Conservation (phyloP, 2,113 vertebrate species). For the Apodemus speciosus region DNA sequence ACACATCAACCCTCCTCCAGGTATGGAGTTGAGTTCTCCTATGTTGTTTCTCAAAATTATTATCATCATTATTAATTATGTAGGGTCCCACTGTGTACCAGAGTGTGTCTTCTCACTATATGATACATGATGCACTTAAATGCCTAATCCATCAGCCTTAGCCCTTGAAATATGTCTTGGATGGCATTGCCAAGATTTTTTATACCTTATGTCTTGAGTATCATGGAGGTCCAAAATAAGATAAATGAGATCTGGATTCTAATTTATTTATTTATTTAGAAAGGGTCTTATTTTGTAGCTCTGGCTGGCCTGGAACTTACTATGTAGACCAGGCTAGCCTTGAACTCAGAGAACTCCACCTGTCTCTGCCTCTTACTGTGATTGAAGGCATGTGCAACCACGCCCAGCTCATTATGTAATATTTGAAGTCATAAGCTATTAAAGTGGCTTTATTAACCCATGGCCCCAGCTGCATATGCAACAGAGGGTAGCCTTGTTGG, state of each 20-base stretch:
- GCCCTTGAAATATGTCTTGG: neutral
- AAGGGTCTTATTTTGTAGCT: neutral
- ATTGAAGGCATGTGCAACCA: neutral
- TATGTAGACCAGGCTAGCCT: neutral
- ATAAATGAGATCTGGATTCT: conserved; percentile 25
- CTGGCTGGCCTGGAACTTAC: neutral
- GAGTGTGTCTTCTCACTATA: neutral
- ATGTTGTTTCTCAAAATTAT: conserved; percentile 18
- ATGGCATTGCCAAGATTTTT: neutral
- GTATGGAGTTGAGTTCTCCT: conserved; percentile 79
- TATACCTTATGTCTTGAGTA: neutral
- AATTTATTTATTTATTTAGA: neutral
- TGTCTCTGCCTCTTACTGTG: neutral
- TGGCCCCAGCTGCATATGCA: no score
- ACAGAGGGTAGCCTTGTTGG: no score
- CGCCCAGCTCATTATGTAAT: neutral
- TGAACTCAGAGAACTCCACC: neutral
- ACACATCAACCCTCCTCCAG: conserved; percentile 92
- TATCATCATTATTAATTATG: neutral
- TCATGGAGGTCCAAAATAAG: neutral
- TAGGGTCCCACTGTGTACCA: neutral
- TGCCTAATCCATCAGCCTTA: neutral
- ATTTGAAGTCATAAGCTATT: conserved; percentile 28
- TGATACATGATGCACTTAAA: neutral
- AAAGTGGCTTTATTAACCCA: neutral